phyloP scores from a whole-genome alignment of 1,140 invertebrate species.

The Drosophila bipectinata region DNA sequence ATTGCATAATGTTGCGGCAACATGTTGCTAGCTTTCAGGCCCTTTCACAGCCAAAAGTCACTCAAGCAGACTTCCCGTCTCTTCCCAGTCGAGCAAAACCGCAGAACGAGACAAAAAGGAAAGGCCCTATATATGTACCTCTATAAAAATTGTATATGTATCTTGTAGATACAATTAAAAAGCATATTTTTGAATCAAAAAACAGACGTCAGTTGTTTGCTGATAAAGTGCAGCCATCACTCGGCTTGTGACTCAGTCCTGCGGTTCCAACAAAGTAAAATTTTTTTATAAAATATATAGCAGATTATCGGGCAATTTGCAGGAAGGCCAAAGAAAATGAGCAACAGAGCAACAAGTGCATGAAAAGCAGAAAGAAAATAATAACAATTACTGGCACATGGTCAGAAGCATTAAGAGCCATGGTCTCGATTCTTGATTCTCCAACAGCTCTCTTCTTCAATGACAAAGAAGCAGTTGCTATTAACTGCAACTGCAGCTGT shows the following conservation, averaged over 20 bases:
- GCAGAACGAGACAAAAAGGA: slow-evolving; percentile 33
- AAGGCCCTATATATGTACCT: not conserved
- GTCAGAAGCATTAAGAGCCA: slow-evolving; percentile 48
- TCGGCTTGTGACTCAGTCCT: slow-evolving; percentile 25
- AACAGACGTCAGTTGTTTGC: not conserved
- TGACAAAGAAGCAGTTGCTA: slow-evolving; percentile 18
- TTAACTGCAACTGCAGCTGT: slow-evolving; percentile 27
- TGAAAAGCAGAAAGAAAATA: slow-evolving; percentile 31
- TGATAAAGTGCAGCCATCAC: slow-evolving; percentile 19
- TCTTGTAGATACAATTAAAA: too few species aligned
- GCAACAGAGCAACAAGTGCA: slow-evolving; percentile 73
- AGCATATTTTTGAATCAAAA: not conserved
- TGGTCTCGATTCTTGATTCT: slow-evolving; percentile 42
- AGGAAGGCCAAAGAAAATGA: slow-evolving; percentile 54
- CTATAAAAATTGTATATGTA: too few species aligned
- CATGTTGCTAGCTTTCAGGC: slow-evolving; percentile 32
- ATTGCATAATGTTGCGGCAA: slow-evolving; percentile 30
- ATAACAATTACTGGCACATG: slow-evolving; percentile 59
- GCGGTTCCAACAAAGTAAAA: slow-evolving; percentile 24
- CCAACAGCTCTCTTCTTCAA: slow-evolving; percentile 48
- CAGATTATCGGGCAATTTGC: slow-evolving; percentile 43
- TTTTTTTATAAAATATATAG: slow-evolving; percentile 5
- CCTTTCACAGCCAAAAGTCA: slow-evolving; percentile 38
- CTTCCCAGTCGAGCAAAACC: slow-evolving; percentile 64
- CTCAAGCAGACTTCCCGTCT: slow-evolving; percentile 74